phyloP scores from a whole-genome alignment of 2,888 invertebrate species.

The Drosophila heteroneura region DNA sequence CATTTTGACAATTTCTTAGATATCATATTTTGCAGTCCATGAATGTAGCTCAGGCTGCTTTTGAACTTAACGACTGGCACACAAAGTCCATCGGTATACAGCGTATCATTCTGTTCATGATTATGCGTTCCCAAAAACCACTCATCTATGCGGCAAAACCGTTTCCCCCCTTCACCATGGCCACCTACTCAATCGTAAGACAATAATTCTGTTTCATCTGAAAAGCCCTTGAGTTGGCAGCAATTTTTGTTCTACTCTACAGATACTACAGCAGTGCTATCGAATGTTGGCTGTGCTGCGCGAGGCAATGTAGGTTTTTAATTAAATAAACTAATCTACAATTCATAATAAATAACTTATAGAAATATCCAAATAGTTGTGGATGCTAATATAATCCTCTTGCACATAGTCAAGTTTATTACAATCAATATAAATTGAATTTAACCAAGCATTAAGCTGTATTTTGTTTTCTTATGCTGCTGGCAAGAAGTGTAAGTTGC shows the following conservation, averaged over 20 bases:
- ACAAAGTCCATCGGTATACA: conserved; percentile 58
- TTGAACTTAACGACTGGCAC: conserved; percentile 74
- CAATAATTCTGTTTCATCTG: not conserved
- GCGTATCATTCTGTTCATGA: conserved; percentile 75
- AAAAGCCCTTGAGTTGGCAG: not conserved
- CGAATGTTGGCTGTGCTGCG: conserved; percentile 67
- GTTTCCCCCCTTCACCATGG: conserved; percentile 73
- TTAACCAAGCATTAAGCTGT: not conserved
- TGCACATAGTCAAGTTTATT: not conserved
- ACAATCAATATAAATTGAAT: not conserved
- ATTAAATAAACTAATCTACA: not conserved
- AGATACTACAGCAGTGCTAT: conserved; percentile 77
- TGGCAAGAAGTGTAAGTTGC: not conserved
- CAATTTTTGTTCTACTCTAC: conserved; percentile 33
- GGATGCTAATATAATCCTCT: not conserved
- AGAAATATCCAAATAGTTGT: conserved; percentile 19
- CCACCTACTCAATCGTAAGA: conserved; percentile 79
- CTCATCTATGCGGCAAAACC: conserved; percentile 74
- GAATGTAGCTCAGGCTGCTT: conserved; percentile 78
- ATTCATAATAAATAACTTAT: not conserved
- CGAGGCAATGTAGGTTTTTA: conserved; percentile 57
- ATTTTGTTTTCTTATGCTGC: not conserved
- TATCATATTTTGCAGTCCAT: conserved; percentile 62
- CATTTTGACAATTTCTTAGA: not conserved
- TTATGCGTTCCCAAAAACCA: conserved; percentile 77